These are phyloP conservation scores for Psettodes erumei DNA, from an alignment of 2,113 vertebrate genomes.

Conservation along the genomic window DNA sequence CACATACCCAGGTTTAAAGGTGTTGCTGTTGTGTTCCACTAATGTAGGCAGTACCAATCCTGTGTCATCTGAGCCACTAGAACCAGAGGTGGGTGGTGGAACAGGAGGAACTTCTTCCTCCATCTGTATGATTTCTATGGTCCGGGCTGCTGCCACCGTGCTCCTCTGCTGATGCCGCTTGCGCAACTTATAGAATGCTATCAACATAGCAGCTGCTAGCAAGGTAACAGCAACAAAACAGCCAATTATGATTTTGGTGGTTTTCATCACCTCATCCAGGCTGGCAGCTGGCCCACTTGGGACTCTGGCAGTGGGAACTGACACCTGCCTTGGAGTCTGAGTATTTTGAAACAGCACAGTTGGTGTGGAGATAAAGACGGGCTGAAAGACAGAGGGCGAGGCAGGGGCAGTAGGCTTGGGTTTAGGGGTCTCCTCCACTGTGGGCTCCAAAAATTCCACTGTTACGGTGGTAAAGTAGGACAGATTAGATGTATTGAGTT, in stretches of 20 bases:
- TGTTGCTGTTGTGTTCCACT: constrained; percentile 92
- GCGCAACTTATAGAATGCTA: constrained; percentile 97
- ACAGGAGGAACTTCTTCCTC: constrained; percentile 90
- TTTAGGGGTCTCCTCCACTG: constrained; percentile 90
- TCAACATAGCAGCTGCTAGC: constrained; percentile 95
- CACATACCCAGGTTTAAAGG: constrained; percentile 91
- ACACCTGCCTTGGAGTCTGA: constrained; percentile 89
- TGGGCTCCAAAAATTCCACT: constrained; percentile 92
- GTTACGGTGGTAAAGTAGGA: constrained; percentile 98
- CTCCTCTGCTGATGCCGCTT: constrained; percentile 97
- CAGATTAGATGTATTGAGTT: constrained; percentile 97
- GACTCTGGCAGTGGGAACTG: constrained; percentile 85
- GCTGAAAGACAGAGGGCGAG: constrained; percentile 93
- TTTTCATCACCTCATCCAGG: constrained; percentile 98
- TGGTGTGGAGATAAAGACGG: constrained; percentile 95
- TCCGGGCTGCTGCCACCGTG: constrained; percentile 92
- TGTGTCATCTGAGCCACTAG: constrained; percentile 89
- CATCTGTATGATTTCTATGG: constrained; percentile 95
- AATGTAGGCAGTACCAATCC: constrained; percentile 88
- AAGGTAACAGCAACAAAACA: constrained; percentile 98
- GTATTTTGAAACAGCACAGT: constrained; percentile 93
- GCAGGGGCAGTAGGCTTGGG: constrained; percentile 91
- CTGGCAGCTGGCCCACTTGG: constrained; percentile 89
- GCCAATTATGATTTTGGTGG: constrained; percentile 99
- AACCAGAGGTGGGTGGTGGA: constrained; percentile 82